Evolutionary conservation across 2,888 invertebrate species (phyloP).

Genomic region (Eudemis profundana): DNA sequence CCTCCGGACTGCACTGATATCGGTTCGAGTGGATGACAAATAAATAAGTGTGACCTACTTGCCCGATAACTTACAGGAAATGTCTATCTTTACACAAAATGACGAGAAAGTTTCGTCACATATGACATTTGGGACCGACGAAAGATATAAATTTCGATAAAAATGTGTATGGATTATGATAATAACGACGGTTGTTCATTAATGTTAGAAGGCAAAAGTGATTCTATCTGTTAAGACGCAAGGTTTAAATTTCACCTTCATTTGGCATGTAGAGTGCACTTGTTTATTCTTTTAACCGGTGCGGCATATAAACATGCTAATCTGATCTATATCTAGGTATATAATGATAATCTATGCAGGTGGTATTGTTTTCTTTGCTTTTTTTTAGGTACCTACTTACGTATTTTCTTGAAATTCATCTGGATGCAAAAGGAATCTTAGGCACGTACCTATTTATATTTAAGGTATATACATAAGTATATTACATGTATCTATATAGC

Average conservation of each 20-base stretch:
- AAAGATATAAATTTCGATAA: too few species aligned
- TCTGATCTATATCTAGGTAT: background rate
- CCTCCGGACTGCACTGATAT: constrained; percentile 22
- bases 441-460: too few species aligned
- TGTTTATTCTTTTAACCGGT: too few species aligned
- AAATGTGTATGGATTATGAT: background rate
- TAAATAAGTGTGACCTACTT: constrained; percentile 15
- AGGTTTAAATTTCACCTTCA: background rate
- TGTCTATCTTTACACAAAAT: background rate
- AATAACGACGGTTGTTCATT: background rate
- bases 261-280: background rate
- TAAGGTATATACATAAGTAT: too few species aligned
- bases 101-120: background rate
- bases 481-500: too few species aligned
- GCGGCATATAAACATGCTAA: background rate
- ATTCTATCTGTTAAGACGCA: background rate
- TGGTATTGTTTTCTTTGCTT: background rate
- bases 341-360: background rate
- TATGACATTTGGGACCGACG: too few species aligned
- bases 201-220: background rate
- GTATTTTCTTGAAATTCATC: too few species aligned
- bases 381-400: too few species aligned
- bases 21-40: constrained; percentile 26
- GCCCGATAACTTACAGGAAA: background rate
- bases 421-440: too few species aligned